Percentiles rank a stretch among this genome's conserved stretches.
phyloP scores from a whole-genome alignment of 2,113 vertebrate genomes.

The Numenius arquata region DNA sequence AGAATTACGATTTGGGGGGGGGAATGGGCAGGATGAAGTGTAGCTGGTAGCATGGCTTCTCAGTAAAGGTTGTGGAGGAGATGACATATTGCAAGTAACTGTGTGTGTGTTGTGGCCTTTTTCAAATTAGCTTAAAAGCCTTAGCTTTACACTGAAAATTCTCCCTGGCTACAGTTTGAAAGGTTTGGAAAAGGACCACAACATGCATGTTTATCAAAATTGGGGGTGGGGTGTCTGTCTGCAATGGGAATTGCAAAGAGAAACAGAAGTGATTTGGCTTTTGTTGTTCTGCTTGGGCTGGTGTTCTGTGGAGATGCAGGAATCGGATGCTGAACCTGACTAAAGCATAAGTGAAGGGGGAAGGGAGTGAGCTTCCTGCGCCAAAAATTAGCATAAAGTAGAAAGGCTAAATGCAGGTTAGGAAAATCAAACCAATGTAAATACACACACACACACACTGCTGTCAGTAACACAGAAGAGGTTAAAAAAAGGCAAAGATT shows the following conservation, averaged over 20 bases:
- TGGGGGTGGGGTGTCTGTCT: not conserved
- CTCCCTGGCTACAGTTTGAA: not conserved
- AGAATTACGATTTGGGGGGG: not conserved
- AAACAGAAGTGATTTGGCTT: not conserved
- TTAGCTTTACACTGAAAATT: accelerated
- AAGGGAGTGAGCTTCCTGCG: not conserved
- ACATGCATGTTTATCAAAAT: not conserved
- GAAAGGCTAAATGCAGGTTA: not conserved
- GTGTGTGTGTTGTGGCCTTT: not conserved
- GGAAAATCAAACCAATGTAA: not conserved
- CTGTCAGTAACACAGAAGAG: not conserved
- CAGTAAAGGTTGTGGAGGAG: not conserved
- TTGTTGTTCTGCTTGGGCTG: not conserved
- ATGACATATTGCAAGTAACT: not conserved
- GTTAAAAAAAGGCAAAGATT: not conserved
- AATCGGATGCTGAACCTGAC: not conserved
- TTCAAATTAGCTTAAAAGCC: not conserved
- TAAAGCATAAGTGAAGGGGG: not conserved
- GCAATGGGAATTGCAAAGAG: not conserved
- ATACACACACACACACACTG: not conserved
- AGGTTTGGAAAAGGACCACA: not conserved
- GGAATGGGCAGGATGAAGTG: not conserved
- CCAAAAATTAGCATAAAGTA: not conserved
- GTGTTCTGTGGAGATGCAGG: not conserved
- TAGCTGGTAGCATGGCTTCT: not conserved